Evolutionary conservation across 2,113 vertebrate species (phyloP).

Genomic region (Rallus limicola): DNA sequence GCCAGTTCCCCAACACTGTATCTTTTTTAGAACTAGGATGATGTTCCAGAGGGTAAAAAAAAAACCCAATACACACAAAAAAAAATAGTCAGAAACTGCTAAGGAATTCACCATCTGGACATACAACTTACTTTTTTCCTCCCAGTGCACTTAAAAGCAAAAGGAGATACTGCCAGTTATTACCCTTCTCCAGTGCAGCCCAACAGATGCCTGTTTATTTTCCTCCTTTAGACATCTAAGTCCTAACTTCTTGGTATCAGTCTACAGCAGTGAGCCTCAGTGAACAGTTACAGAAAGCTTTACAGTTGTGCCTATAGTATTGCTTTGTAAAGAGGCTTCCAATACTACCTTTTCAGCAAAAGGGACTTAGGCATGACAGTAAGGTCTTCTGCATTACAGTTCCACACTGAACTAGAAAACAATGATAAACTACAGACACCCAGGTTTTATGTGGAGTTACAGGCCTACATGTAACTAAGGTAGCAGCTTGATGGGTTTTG

Average conservation of each 20-base stretch:
- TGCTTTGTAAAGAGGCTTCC: background rate
- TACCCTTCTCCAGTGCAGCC: background rate
- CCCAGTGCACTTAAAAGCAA: background rate
- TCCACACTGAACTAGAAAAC: background rate
- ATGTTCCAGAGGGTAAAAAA: conserved; percentile 18
- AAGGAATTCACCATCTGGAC: background rate
- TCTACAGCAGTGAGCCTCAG: background rate
- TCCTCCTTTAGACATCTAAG: background rate
- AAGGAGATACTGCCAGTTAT: background rate
- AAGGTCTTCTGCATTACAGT: background rate
- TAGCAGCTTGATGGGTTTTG: too few relatives aligned
- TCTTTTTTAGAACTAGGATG: background rate
- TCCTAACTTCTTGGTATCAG: background rate
- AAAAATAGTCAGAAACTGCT: background rate
- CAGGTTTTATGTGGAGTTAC: background rate
- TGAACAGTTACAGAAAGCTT: background rate
- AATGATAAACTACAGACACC: background rate
- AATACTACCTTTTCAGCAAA: background rate
- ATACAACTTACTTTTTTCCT: background rate
- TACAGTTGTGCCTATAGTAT: background rate
- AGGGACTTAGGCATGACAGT: background rate
- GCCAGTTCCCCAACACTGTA: background rate
- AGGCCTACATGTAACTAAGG: background rate
- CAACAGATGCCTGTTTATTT: background rate
- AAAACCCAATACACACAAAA: background rate